Percentiles rank a stretch among this genome's conserved stretches.
phyloP scores from a whole-genome alignment of 2,797 vertebrate genomes.

The Varecia variegata region DNA sequence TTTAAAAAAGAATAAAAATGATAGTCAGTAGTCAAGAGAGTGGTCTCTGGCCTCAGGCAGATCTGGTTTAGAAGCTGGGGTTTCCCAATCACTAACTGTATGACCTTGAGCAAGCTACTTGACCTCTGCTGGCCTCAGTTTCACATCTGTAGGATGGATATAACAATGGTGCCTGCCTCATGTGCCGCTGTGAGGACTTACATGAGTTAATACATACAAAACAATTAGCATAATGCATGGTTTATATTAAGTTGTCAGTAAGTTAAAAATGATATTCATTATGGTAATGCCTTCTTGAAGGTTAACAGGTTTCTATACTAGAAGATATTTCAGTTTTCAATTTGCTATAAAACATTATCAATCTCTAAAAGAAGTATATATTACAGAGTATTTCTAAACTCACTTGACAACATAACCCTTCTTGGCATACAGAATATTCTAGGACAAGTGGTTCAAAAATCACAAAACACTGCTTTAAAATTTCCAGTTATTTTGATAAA shows the following conservation, averaged over 20 bases:
- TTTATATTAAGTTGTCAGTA: neutral
- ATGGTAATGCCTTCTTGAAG: neutral
- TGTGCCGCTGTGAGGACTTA: neutral
- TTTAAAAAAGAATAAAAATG: neutral
- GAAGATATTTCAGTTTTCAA: neutral
- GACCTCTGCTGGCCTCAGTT: neutral
- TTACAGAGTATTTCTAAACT: neutral
- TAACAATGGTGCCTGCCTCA: neutral
- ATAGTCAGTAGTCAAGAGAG: neutral
- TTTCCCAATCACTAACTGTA: neutral
- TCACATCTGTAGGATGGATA: neutral
- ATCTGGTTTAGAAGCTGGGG: neutral
- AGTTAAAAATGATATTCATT: neutral
- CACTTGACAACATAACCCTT: neutral
- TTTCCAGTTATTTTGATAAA: neutral
- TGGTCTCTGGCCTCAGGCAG: neutral
- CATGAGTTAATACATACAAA: neutral
- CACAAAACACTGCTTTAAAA: neutral
- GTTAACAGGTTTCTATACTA: neutral
- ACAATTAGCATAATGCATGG: neutral
- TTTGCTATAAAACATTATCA: neutral
- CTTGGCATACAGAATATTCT: neutral
- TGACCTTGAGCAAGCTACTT: neutral
- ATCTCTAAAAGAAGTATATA: neutral
- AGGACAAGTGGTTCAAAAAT: neutral